These are phyloP conservation scores for Agrotis puta DNA, from an alignment of 2,888 invertebrate species.

Conservation along the genomic window DNA sequence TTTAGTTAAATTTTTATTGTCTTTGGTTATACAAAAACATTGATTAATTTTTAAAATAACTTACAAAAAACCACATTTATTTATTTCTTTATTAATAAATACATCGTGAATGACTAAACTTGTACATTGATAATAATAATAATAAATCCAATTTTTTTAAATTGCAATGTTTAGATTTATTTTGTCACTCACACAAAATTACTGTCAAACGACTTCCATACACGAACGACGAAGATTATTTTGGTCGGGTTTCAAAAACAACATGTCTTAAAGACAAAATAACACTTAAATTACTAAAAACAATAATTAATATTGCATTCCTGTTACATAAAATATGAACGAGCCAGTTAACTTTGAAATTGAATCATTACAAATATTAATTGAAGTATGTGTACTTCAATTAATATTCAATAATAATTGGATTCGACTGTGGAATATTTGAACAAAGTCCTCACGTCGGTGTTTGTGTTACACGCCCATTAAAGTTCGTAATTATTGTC, in stretches of 20 bases:
- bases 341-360: conserved; percentile 56
- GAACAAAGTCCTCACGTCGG: neutral
- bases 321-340: conserved; percentile 22
- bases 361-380: conserved; percentile 33
- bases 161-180: conserved; percentile 64
- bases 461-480: conserved; percentile 29
- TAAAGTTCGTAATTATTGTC: conserved; percentile 41
- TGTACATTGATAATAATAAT: conserved; percentile 89
- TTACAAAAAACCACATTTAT: conserved; percentile 90
- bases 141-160: conserved; percentile 73
- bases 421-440: conserved; percentile 30
- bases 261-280: conserved; percentile 54
- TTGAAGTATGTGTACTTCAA: too few species aligned
- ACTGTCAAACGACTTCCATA: conserved; percentile 33
- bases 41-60: conserved; percentile 91
- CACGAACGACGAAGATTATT: conserved; percentile 51
- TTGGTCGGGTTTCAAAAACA: conserved; percentile 67
- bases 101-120: conserved; percentile 86
- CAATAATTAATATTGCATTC: conserved; percentile 27
- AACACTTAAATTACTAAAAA: conserved; percentile 56
- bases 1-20: conserved; percentile 91
- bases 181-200: conserved; percentile 49
- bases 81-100: conserved; percentile 79
- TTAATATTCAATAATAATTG: conserved; percentile 44
- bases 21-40: conserved; percentile 91